These are phyloP conservation scores for Prochilodus magdalenae DNA, from an alignment of 2,113 vertebrate species.

Conservation along the genomic window DNA sequence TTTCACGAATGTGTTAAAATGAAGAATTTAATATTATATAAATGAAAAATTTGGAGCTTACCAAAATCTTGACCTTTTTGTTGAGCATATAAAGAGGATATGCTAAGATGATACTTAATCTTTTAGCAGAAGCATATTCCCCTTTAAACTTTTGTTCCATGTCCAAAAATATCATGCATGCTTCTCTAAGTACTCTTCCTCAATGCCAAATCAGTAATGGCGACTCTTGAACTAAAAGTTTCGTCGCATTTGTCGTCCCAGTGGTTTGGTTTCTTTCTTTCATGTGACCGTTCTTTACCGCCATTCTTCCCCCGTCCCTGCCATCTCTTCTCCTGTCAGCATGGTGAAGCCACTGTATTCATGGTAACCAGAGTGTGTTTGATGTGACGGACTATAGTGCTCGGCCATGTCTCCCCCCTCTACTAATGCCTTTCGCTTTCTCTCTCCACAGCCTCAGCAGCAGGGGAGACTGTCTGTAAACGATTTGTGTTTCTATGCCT, in stretches of 20 bases:
- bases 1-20: neutral
- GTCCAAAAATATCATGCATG: constrained; percentile 92
- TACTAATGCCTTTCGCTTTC: constrained; percentile 79
- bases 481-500: constrained; percentile 74
- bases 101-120: neutral
- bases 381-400: constrained; percentile 72
- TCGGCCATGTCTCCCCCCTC: constrained; percentile 73
- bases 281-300: constrained; percentile 81
- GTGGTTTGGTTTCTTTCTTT: constrained; percentile 78
- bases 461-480: constrained; percentile 74
- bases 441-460: constrained; percentile 80
- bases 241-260: constrained; percentile 87
- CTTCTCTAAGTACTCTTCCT: constrained; percentile 84
- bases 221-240: constrained; percentile 78
- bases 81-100: neutral
- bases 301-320: constrained; percentile 83
- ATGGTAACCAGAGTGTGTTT: constrained; percentile 75
- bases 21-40: too few relatives aligned
- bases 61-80: too few relatives aligned
- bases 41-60: too few relatives aligned
- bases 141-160: constrained; percentile 93
- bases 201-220: constrained; percentile 75
- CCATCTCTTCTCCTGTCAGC: constrained; percentile 80
- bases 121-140: constrained; percentile 75
- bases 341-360: constrained; percentile 85